These are phyloP conservation scores for Drosophila nr. perissopoda DNA, from an alignment of 2,888 invertebrate species.

Conservation along the genomic window DNA sequence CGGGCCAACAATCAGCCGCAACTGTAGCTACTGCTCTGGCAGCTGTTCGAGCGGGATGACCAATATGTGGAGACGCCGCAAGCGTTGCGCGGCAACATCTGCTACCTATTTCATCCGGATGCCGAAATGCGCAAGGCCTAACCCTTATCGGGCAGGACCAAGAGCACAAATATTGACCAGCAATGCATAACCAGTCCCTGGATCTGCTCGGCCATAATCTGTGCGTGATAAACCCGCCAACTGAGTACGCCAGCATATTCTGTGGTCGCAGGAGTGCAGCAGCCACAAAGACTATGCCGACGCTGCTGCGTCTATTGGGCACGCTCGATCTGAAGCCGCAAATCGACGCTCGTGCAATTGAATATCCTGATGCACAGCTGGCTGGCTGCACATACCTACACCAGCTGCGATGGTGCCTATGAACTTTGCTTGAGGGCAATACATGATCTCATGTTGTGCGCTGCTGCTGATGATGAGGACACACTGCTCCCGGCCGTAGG, in stretches of 20 bases:
- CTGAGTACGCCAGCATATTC: conserved; percentile 71
- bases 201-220: conserved; percentile 77
- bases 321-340: conserved; percentile 79
- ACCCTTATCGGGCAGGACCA: conserved; percentile 61
- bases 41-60: conserved; percentile 78
- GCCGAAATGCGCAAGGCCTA: conserved; percentile 66
- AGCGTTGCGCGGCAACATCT: conserved; percentile 77
- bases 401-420: conserved; percentile 9
- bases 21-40: conserved; percentile 57
- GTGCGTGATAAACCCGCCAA: conserved; percentile 63
- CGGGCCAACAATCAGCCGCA: conserved; percentile 37
- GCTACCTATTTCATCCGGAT: conserved; percentile 78
- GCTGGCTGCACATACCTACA: conserved; percentile 37
- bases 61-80: conserved; percentile 54
- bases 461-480: conserved; percentile 3
- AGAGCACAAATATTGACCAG: conserved; percentile 61
- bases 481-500: conserved; percentile 73
- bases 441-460: conserved; percentile 22
- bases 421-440: conserved; percentile 17
- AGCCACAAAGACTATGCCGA: conserved; percentile 48
- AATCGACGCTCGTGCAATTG: conserved; percentile 71
- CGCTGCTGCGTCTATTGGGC: conserved; percentile 76
- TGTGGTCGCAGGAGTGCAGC: conserved; percentile 30
- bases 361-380: conserved; percentile 71
- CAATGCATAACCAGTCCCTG: conserved; percentile 58